Evolutionary conservation across 2,797 vertebrate genomes (phyloP).

Genomic region (Apogon hyalosoma): DNA sequence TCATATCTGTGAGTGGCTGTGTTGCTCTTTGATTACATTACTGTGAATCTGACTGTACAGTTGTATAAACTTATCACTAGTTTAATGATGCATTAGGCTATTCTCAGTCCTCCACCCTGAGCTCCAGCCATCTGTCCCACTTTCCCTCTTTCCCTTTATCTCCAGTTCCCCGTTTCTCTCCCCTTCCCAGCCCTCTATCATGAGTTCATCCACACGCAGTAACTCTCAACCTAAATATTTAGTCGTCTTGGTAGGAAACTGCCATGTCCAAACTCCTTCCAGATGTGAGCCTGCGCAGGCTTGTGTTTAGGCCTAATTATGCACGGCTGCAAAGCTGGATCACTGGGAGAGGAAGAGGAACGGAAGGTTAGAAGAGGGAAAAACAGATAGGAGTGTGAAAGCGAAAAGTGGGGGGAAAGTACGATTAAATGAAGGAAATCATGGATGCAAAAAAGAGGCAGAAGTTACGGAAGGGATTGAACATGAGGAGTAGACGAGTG

Average conservation of each 20-base stretch:
- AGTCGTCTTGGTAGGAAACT: slow-evolving; percentile 90
- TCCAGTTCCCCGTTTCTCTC: slow-evolving; percentile 55
- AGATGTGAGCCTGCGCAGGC: slow-evolving; percentile 87
- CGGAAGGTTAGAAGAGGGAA: slow-evolving; percentile 50
- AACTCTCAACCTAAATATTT: slow-evolving; percentile 91
- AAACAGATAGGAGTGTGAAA: slow-evolving; percentile 66
- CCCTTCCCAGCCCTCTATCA: slow-evolving; percentile 76
- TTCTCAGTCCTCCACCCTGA: slow-evolving; percentile 46
- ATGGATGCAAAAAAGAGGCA: slow-evolving; percentile 36
- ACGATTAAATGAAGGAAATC: slow-evolving; percentile 37
- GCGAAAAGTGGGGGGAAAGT: slow-evolving; percentile 41
- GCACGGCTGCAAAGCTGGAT: slow-evolving; percentile 82
- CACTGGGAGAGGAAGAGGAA: slow-evolving; percentile 69
- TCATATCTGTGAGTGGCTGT: background rate
- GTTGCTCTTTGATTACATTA: slow-evolving; percentile 35
- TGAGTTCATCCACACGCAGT: slow-evolving; percentile 88
- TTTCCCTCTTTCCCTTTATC: slow-evolving; percentile 70
- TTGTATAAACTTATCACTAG: slow-evolving; percentile 34
- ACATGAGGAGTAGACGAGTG: slow-evolving; percentile 43
- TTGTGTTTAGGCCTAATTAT: slow-evolving; percentile 88
- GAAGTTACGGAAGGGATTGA: slow-evolving; percentile 49
- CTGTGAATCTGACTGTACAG: slow-evolving; percentile 19
- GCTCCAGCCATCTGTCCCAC: slow-evolving; percentile 43
- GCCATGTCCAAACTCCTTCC: slow-evolving; percentile 89
- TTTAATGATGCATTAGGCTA: slow-evolving; percentile 43